Evolutionary conservation across 2,888 invertebrate genomes (phyloP).

Genomic region (Horisme vitalbata): DNA sequence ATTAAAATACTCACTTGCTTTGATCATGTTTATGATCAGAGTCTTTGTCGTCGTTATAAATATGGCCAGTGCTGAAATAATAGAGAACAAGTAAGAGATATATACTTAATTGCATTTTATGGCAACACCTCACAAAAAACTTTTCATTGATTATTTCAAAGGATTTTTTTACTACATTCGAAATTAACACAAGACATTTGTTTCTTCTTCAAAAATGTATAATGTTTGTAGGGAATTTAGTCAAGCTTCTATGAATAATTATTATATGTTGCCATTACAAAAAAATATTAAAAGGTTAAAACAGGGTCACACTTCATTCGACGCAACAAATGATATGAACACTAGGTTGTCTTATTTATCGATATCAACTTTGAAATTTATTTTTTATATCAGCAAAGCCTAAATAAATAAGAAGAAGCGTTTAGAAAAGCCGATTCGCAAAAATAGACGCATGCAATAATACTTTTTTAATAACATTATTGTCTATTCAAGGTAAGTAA

Average conservation of each 20-base stretch:
- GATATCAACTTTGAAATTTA: slow-evolving; percentile 21
- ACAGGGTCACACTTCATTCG: slow-evolving; percentile 66
- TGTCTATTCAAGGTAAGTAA: slow-evolving; percentile 43
- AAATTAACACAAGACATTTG: not conserved
- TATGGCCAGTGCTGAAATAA: slow-evolving; percentile 73
- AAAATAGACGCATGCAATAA: slow-evolving; percentile 43
- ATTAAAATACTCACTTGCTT: slow-evolving; percentile 70
- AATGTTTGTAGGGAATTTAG: too few relatives aligned
- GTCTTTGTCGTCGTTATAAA: slow-evolving; percentile 76
- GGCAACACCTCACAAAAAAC: slow-evolving; percentile 34
- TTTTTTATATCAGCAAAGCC: slow-evolving; percentile 63
- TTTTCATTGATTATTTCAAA: slow-evolving; percentile 12
- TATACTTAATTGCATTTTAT: slow-evolving; percentile 3
- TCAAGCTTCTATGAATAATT: slow-evolving; percentile 10
- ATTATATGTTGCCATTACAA: slow-evolving; percentile 52
- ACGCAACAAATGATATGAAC: slow-evolving; percentile 58
- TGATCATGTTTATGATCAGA: slow-evolving; percentile 80
- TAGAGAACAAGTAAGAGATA: slow-evolving; percentile 24
- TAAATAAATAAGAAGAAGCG: slow-evolving; percentile 78
- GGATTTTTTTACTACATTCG: not conserved
- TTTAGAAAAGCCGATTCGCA: slow-evolving; percentile 37
- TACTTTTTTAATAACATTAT: slow-evolving; percentile 18
- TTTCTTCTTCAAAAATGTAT: too few relatives aligned
- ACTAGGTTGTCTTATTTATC: slow-evolving; percentile 37
- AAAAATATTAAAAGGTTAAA: slow-evolving; percentile 32